Evolutionary conservation across 2,113 vertebrate genomes (phyloP), one percentile per base, ranked within the genome.

Genomic region (Theristicus caerulescens): DNA sequence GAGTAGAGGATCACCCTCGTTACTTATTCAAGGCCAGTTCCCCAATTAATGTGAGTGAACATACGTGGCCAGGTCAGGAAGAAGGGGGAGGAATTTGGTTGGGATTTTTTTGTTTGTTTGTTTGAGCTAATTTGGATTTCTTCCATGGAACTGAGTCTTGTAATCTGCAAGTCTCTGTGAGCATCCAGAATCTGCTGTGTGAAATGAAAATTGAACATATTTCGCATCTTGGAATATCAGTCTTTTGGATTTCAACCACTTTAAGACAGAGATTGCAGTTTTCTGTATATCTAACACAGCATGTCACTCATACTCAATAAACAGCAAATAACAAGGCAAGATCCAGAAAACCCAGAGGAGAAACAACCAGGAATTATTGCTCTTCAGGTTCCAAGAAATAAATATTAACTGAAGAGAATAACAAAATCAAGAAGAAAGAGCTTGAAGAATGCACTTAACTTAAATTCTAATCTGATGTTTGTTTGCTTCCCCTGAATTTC

Each of bases 351-450:
- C 13, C 34, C 20, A 2, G 58, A 89, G 26, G 24, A 94, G 62
- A 82, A 95, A 91, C 44, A 74, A 51, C 16, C 29, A 86, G 65
- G 57, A 95, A 65, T 86, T 92, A 96, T 46, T 92, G 36, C 57
- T 84, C n/a, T 74, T 87, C 26, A 29, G 81, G 49, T n/a, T 66
- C 66, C 66, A 89, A 92, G 55, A 96, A 93, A 69, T 85, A 94
- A 95, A 79, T 73, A 90, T 72, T 78, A 96, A 95, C 42, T 42
- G 67, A 90, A 94, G 62, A 90, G 36, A 83, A 93, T 73, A 94
- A 90, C 58, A 82, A 79, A 94, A 93, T n/a, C 34, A 65, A 69
- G 66, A 96, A 65, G 54, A 72, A 46, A 42, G 62, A 95, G 73
- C 57, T 66, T 85, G 49, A 55, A 94, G 70, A 97, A 95, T 52